Evolutionary conservation across 2,113 vertebrate genomes (phyloP).

Genomic region (Serilophus lunatus): DNA sequence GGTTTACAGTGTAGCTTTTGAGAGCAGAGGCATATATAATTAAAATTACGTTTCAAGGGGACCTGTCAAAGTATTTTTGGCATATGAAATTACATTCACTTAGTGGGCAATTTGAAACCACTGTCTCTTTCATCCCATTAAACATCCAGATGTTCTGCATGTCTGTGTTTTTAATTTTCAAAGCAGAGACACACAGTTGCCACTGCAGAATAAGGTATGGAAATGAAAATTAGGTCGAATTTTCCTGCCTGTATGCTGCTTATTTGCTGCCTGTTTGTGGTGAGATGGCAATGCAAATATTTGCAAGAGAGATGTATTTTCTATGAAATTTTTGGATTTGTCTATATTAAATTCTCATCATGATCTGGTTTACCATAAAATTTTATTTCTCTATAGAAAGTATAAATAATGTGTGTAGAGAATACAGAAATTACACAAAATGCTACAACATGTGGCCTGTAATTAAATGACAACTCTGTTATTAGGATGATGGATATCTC

Average conservation of each 20-base stretch:
- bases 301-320: not conserved
- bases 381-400: not conserved
- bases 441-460: not conserved
- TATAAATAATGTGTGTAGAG: not conserved
- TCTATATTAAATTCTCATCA: not conserved
- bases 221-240: not conserved
- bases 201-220: not conserved
- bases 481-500: not conserved
- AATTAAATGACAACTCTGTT: not conserved
- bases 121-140: not conserved
- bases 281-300: not conserved
- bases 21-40: not conserved
- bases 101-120: not conserved
- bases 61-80: not conserved
- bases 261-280: not conserved
- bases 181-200: not conserved
- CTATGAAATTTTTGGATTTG: not conserved
- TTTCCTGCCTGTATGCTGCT: not conserved
- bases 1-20: not conserved
- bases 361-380: not conserved
- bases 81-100: not conserved
- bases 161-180: not conserved
- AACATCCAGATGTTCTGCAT: not conserved
- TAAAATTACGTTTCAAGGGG: not conserved
- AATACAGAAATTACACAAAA: not conserved